phyloP scores from a whole-genome alignment of 2,888 invertebrate genomes.

The Harmothoe impar region DNA sequence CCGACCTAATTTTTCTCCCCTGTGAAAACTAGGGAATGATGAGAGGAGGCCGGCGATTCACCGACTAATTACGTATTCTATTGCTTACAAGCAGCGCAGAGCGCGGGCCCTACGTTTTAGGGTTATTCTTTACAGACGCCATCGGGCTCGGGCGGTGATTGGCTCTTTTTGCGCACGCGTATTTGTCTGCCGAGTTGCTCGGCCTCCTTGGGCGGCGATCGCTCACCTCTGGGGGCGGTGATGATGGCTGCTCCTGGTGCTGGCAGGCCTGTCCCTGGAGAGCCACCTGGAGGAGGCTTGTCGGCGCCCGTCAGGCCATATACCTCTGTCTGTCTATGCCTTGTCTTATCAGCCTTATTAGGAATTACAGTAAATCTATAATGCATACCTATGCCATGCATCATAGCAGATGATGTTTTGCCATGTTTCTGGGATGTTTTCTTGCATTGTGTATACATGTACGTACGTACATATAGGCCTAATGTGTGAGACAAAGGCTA shows the following conservation, averaged over 20 bases:
- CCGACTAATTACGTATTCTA: conserved; percentile 23
- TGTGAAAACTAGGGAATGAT: neutral
- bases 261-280: neutral
- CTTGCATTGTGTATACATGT: no score
- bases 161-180: conserved; percentile 29
- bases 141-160: neutral
- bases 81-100: neutral
- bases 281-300: neutral
- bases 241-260: neutral
- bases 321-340: no score
- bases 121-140: neutral
- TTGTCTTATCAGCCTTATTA: no score
- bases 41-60: neutral
- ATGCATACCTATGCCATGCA: no score
- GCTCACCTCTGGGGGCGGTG: conserved; percentile 12
- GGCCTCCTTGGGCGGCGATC: neutral
- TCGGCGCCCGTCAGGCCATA: neutral
- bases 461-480: no score
- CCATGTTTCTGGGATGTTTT: no score
- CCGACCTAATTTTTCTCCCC: conserved; percentile 20
- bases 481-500: no score
- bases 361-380: no score
- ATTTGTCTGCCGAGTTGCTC: neutral
- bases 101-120: neutral
- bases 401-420: no score